Evolutionary conservation across 1,140 invertebrate genomes (phyloP).

Genomic region (Bombus picipes): DNA sequence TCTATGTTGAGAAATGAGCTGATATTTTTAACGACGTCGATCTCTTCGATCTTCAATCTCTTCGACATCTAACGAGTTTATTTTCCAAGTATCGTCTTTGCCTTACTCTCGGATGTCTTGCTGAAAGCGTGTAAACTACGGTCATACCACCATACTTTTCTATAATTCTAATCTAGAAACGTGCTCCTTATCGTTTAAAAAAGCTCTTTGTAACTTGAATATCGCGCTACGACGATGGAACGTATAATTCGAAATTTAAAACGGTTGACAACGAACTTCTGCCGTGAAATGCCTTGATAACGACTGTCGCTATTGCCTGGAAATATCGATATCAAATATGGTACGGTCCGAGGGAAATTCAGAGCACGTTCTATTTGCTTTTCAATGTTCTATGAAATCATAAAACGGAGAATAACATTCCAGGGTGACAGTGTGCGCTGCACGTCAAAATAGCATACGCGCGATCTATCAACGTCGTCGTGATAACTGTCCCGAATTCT

Average conservation of each 20-base stretch:
- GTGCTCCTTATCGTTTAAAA: neutral
- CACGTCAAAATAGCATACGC: constrained; percentile 18
- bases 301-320: neutral
- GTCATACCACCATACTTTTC: too few species aligned
- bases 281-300: neutral
- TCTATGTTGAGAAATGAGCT: too few species aligned
- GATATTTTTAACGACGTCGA: too few species aligned
- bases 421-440: neutral
- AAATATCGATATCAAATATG: constrained; percentile 23
- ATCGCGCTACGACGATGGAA: neutral
- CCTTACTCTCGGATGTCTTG: too few species aligned
- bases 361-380: constrained; percentile 14
- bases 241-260: neutral
- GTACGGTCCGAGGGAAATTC: neutral
- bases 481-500: constrained; percentile 32
- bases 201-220: too few species aligned
- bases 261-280: neutral
- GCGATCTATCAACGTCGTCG: constrained; percentile 12
- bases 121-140: too few species aligned
- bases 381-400: constrained; percentile 12
- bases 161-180: too few species aligned
- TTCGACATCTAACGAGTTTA: too few species aligned
- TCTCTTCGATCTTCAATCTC: too few species aligned
- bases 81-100: too few species aligned
- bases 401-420: constrained; percentile 20